These are phyloP conservation scores for Alaudala cheleensis DNA, from an alignment of 2,113 vertebrate genomes.

Conservation along the genomic window DNA sequence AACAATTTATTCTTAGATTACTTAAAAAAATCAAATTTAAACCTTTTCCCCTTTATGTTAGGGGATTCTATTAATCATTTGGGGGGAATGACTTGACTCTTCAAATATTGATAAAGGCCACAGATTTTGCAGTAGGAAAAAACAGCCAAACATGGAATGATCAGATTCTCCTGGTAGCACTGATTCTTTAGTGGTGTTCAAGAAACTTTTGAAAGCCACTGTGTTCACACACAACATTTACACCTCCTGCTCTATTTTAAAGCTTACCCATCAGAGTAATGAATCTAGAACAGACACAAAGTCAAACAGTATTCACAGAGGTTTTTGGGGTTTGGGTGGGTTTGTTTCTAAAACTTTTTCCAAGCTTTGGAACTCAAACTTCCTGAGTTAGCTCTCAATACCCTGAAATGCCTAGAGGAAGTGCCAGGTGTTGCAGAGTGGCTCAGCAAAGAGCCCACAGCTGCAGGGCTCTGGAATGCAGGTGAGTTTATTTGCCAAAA, in stretches of 20 bases:
- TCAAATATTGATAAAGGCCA: background rate
- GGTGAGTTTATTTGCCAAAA: background rate
- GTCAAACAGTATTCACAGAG: background rate
- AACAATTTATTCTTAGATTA: background rate
- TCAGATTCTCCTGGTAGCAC: background rate
- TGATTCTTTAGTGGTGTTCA: background rate
- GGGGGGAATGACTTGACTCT: background rate
- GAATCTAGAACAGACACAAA: background rate
- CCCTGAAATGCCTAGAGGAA: background rate
- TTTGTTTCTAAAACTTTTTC: background rate
- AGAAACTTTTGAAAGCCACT: background rate
- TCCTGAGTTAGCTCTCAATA: background rate
- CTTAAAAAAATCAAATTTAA: background rate
- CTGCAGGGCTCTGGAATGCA: background rate
- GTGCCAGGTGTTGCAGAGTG: background rate
- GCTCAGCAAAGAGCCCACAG: background rate
- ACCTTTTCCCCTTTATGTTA: background rate
- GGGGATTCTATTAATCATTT: background rate
- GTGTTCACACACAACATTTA: background rate
- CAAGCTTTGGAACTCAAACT: background rate
- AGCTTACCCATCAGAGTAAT: background rate
- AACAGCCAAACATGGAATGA: fast-evolving
- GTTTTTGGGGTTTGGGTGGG: fast-evolving
- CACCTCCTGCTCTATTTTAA: background rate
- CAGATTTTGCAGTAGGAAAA: background rate